Conservation (phyloP, 2,113 vertebrate genomes). For the Eonycteris spelaea region DNA sequence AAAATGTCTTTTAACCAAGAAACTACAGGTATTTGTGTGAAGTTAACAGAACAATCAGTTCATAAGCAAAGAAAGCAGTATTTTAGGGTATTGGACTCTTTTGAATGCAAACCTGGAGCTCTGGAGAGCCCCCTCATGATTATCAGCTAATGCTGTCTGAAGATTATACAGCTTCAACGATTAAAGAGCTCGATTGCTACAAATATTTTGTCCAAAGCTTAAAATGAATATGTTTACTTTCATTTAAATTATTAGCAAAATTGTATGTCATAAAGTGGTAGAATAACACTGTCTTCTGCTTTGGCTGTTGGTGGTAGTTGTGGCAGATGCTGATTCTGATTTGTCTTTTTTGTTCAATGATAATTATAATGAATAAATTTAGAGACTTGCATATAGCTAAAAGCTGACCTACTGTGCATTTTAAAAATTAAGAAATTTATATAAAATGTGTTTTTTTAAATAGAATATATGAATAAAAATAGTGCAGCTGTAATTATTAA, state of each 20-base stretch:
- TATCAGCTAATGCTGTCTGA: slow-evolving; percentile 64
- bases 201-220: slow-evolving; percentile 9
- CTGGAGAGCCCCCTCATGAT: slow-evolving; percentile 65
- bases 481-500: background rate
- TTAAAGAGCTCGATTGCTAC: background rate
- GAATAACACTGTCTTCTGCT: background rate
- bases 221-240: background rate
- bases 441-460: background rate
- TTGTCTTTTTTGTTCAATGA: background rate
- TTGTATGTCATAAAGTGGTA: background rate
- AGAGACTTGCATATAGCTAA: background rate
- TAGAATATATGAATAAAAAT: background rate
- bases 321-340: background rate
- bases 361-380: background rate
- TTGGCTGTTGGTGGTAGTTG: background rate
- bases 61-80: background rate
- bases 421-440: background rate
- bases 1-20: slow-evolving; percentile 49
- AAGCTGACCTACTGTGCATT: background rate
- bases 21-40: background rate
- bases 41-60: slow-evolving; percentile 36
- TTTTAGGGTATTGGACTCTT: slow-evolving; percentile 38
- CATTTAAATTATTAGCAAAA: background rate
- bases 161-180: slow-evolving; percentile 35
- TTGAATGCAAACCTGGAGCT: slow-evolving; percentile 60